phyloP scores from a whole-genome alignment of 2,113 vertebrate species.

The Lamprotornis superbus region DNA sequence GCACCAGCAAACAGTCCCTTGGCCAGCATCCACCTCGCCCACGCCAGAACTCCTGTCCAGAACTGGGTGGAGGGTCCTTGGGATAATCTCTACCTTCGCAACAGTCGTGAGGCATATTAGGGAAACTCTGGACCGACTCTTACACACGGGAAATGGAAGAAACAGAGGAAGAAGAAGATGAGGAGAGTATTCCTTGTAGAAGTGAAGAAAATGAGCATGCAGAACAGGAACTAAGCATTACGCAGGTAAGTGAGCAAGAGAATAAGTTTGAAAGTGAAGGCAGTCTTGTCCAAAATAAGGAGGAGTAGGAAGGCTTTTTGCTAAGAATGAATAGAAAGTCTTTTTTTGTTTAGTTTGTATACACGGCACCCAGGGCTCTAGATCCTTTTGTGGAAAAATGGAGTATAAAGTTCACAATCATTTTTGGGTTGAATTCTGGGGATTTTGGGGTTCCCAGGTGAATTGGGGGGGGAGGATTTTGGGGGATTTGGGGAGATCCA shows the following conservation, averaged over 20 bases:
- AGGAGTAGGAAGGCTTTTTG: background rate
- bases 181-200: background rate
- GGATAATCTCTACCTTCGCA: no score
- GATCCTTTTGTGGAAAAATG: background rate
- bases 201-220: background rate
- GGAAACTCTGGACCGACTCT: no score
- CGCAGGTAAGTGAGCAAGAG: background rate
- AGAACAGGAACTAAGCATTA: background rate
- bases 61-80: no score
- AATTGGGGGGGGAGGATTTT: no score
- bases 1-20: no score
- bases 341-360: background rate
- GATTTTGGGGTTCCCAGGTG: no score
- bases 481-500: no score
- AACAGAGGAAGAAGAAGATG: background rate
- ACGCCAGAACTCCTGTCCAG: no score
- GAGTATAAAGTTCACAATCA: background rate
- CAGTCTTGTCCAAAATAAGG: background rate
- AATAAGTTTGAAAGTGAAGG: background rate
- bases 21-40: no score
- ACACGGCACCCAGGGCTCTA: background rate
- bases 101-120: no score
- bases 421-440: background rate
- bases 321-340: background rate
- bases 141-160: background rate